phyloP scores from a whole-genome alignment of 2,797 vertebrate species.

The Pterois miles region DNA sequence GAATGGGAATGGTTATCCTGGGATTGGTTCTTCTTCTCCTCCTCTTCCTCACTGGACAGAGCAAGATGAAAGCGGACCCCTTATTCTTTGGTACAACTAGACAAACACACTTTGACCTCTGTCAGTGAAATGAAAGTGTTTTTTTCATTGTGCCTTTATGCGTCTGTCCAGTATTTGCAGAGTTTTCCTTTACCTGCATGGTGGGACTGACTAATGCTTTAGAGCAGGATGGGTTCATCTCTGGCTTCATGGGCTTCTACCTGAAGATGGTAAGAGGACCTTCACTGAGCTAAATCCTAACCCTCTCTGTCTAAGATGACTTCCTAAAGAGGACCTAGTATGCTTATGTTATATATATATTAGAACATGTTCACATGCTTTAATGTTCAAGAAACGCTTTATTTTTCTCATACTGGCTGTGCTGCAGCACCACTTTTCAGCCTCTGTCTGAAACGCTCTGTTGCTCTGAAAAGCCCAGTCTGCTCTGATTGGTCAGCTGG shows the following conservation, averaged over 20 bases:
- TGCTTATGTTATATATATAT: no score
- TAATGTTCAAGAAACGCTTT: no score
- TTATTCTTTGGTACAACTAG: slow-evolving; percentile 86
- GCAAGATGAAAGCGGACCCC: slow-evolving; percentile 80
- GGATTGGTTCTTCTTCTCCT: slow-evolving; percentile 71
- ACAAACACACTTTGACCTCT: not conserved
- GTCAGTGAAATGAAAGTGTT: not conserved
- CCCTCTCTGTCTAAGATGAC: not conserved
- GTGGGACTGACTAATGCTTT: slow-evolving; percentile 87
- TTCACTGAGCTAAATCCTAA: not conserved
- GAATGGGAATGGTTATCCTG: slow-evolving; percentile 70
- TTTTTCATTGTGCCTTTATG: not conserved
- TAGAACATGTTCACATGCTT: no score
- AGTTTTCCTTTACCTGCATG: slow-evolving; percentile 86
- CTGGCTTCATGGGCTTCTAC: slow-evolving; percentile 88
- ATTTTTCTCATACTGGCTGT: no score
- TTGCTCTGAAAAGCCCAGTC: no score
- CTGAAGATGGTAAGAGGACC: slow-evolving; percentile 82
- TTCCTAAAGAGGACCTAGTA: not conserved
- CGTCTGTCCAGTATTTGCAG: slow-evolving; percentile 84
- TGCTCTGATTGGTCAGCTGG: no score
- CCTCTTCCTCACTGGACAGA: slow-evolving; percentile 63
- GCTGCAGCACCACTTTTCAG: no score
- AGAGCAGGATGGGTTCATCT: slow-evolving; percentile 89
- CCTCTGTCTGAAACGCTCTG: fast-evolving